Conservation (phyloP, 2,888 invertebrate species). For the Orthosia gracilis region DNA sequence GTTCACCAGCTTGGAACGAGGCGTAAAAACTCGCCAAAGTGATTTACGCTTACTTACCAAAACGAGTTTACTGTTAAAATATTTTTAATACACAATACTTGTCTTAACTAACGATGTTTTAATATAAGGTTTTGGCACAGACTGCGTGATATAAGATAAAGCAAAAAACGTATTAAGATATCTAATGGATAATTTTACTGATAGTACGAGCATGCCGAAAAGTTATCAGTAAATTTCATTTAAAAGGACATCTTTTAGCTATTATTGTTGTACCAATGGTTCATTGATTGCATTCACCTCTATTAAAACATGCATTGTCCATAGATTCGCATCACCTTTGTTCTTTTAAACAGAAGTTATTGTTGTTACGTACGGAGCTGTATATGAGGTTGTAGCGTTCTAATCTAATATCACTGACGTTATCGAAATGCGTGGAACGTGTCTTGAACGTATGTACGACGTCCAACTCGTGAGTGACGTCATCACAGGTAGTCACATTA, state of each 20-base stretch:
- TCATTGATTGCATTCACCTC: slow-evolving; percentile 14
- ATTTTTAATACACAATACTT: slow-evolving; percentile 5
- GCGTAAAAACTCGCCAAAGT: slow-evolving; percentile 47
- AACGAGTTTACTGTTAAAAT: slow-evolving; percentile 48
- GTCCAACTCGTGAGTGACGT: slow-evolving; percentile 57
- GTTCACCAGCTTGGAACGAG: slow-evolving; percentile 57
- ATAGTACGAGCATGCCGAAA: background rate
- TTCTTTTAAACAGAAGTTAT: slow-evolving; percentile 27
- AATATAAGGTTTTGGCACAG: slow-evolving; percentile 24
- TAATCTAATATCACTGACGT: slow-evolving; percentile 43
- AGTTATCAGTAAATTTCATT: slow-evolving; percentile 23
- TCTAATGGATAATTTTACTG: slow-evolving; percentile 21
- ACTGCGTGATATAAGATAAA: slow-evolving; percentile 41
- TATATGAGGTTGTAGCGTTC: slow-evolving; percentile 11
- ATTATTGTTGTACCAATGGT: slow-evolving; percentile 16
- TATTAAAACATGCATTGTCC: slow-evolving; percentile 25
- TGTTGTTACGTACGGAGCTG: slow-evolving; percentile 13
- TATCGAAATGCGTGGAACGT: slow-evolving; percentile 42
- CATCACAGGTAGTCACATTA: slow-evolving; percentile 53
- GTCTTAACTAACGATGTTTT: slow-evolving; percentile 30
- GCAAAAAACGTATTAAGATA: slow-evolving; percentile 4
- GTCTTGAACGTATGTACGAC: slow-evolving; percentile 37
- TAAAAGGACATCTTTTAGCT: background rate
- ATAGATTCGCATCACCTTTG: slow-evolving; percentile 34
- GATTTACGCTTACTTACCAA: slow-evolving; percentile 53